phyloP scores from a whole-genome alignment of 2,888 invertebrate species.

The Halictus quadricinctus region DNA sequence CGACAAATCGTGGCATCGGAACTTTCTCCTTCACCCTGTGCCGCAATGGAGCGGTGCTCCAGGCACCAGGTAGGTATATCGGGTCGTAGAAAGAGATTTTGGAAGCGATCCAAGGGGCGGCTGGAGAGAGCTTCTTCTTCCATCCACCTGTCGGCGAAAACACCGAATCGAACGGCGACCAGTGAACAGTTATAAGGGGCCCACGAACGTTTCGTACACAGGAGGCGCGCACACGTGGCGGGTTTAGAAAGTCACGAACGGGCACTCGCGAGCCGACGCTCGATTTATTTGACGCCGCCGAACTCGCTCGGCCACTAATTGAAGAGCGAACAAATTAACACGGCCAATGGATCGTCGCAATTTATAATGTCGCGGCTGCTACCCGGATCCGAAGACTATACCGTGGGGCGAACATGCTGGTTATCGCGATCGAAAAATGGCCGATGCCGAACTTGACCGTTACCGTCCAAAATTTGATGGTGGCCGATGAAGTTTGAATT shows the following conservation, averaged over 20 bases:
- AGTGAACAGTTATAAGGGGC: conserved; percentile 39
- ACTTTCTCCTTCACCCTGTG: conserved; percentile 5
- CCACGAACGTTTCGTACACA: conserved; percentile 9
- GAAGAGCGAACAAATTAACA: conserved; percentile 75
- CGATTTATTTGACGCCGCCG: conserved; percentile 66
- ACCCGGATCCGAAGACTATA: conserved; percentile 33
- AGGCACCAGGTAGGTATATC: conserved; percentile 1
- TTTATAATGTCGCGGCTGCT: conserved; percentile 70
- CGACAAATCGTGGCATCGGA: not conserved
- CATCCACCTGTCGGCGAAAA: conserved; percentile 46
- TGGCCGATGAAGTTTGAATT: not conserved
- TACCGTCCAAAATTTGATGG: not conserved
- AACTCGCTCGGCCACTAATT: conserved; percentile 72
- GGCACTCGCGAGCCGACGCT: conserved; percentile 48
- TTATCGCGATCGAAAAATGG: conserved; percentile 24
- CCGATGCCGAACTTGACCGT: not conserved
- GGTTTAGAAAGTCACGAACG: conserved; percentile 69
- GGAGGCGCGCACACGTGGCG: conserved; percentile 33
- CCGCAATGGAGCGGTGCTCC: conserved; percentile 2
- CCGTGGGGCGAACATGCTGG: conserved; percentile 24
- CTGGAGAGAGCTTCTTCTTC: conserved; percentile 27
- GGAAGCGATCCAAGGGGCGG: conserved; percentile 31
- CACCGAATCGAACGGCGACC: not conserved
- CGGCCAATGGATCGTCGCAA: conserved; percentile 67
- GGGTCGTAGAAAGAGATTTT: conserved; percentile 11